Evolutionary conservation across 2,888 invertebrate genomes (phyloP).

Genomic region (Andrena marginata): DNA sequence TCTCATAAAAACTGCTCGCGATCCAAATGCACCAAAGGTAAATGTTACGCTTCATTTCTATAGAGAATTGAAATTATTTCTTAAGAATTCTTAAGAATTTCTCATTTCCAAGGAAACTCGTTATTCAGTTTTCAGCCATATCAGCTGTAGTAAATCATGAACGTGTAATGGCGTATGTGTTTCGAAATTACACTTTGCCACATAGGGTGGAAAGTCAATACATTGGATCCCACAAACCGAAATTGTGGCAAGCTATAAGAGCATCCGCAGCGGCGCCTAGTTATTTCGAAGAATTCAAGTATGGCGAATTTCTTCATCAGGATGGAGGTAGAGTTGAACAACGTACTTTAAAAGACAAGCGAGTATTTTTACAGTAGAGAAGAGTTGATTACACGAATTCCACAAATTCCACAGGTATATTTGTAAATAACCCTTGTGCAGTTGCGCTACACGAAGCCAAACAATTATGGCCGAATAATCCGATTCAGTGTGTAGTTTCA

Average conservation of each 20-base stretch:
- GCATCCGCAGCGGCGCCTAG: constrained; percentile 97
- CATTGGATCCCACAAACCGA: constrained; percentile 89
- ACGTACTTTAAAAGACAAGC: background rate
- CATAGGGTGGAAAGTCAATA: constrained; percentile 90
- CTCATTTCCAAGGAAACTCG: constrained; percentile 20
- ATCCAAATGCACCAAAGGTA: constrained; percentile 87
- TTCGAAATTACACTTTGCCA: constrained; percentile 93
- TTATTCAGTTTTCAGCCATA: constrained; percentile 89
- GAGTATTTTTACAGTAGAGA: background rate
- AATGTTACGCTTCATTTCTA: background rate
- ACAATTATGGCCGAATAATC: constrained; percentile 91
- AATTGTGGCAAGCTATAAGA: constrained; percentile 93
- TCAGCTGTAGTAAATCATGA: constrained; percentile 93
- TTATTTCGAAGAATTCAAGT: constrained; percentile 93
- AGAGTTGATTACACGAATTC: background rate
- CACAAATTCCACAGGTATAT: constrained; percentile 90
- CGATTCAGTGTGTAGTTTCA: constrained; percentile 92
- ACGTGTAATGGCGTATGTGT: constrained; percentile 91
- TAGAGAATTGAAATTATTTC: background rate
- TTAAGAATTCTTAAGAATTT: background rate
- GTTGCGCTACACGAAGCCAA: constrained; percentile 95
- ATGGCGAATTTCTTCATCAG: constrained; percentile 88
- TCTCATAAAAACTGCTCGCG: constrained; percentile 87
- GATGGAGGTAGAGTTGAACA: constrained; percentile 86
- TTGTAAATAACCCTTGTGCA: constrained; percentile 95